Conservation (phyloP, 1,140 invertebrate genomes). For the Zaprionus vittiger region DNA sequence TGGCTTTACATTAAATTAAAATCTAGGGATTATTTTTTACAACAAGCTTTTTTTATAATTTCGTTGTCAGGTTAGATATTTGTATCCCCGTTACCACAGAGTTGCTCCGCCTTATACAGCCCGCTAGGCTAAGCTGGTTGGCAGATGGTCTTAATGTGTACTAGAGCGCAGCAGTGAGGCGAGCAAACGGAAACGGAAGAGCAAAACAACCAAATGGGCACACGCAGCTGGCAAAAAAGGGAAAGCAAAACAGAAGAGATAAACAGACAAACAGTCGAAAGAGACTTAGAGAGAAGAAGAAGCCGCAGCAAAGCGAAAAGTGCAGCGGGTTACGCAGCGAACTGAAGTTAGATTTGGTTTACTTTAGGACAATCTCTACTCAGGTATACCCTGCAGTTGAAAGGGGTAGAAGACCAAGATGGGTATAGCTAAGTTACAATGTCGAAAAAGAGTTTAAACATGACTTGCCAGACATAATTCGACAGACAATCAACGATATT, state of each 20-base stretch:
- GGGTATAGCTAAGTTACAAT: not conserved
- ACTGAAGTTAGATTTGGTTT: conserved; percentile 50
- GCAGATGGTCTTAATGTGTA: not conserved
- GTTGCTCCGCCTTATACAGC: not conserved
- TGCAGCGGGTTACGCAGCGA: conserved; percentile 22
- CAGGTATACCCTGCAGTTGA: not conserved
- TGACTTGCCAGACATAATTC: too few species aligned
- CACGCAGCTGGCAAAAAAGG: not conserved
- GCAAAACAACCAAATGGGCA: conserved; percentile 8
- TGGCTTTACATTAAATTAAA: not conserved
- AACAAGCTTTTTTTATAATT: not conserved
- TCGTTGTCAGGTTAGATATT: not conserved
- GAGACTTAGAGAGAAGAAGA: not conserved
- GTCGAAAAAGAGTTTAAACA: too few species aligned
- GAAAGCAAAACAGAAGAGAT: not conserved
- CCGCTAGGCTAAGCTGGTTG: not conserved
- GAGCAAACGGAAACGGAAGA: conserved; percentile 28
- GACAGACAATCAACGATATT: too few species aligned
- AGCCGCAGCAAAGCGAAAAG: not conserved
- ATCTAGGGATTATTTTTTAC: not conserved
- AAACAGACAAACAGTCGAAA: conserved; percentile 24
- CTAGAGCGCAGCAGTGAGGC: conserved; percentile 17
- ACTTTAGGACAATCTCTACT: conserved; percentile 2
- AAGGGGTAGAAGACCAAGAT: not conserved
- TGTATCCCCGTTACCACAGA: not conserved